phyloP scores from a whole-genome alignment of 2,113 vertebrate genomes.

The Entomyzon cyanotis region DNA sequence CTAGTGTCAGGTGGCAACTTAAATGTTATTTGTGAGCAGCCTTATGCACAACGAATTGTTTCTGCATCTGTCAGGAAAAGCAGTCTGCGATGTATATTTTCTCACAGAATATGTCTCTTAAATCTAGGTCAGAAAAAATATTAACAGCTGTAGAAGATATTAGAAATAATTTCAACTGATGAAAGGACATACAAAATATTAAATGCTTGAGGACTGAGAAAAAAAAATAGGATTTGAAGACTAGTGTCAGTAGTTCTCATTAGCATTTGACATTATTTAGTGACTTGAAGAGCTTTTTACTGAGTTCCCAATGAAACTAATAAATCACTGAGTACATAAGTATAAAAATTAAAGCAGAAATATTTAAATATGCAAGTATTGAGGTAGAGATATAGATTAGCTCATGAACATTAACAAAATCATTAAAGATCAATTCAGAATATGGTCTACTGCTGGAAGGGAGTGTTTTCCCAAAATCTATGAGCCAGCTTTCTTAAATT shows the following conservation, averaged over 20 bases:
- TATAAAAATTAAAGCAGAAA: background rate
- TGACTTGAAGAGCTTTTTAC: background rate
- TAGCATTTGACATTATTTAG: background rate
- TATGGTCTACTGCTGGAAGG: background rate
- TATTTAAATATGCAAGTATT: background rate
- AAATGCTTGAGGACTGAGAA: background rate
- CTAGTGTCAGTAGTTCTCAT: background rate
- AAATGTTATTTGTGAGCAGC: background rate
- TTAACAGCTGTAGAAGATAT: background rate
- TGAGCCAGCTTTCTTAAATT: background rate
- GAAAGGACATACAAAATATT: background rate
- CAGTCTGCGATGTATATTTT: background rate
- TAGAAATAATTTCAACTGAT: background rate
- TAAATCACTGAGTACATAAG: background rate
- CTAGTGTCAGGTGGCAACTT: background rate
- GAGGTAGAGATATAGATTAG: background rate
- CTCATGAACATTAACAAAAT: background rate
- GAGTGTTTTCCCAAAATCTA: background rate
- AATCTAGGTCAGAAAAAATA: background rate
- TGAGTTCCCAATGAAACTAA: background rate
- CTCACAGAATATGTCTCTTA: background rate
- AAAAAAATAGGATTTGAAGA: background rate
- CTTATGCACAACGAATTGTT: background rate
- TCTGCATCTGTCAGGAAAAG: background rate
- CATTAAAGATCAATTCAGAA: background rate